Percentiles rank a stretch among this genome's conserved stretches.
phyloP scores from a whole-genome alignment of 2,113 vertebrate genomes.

The Cisticola juncidis region DNA sequence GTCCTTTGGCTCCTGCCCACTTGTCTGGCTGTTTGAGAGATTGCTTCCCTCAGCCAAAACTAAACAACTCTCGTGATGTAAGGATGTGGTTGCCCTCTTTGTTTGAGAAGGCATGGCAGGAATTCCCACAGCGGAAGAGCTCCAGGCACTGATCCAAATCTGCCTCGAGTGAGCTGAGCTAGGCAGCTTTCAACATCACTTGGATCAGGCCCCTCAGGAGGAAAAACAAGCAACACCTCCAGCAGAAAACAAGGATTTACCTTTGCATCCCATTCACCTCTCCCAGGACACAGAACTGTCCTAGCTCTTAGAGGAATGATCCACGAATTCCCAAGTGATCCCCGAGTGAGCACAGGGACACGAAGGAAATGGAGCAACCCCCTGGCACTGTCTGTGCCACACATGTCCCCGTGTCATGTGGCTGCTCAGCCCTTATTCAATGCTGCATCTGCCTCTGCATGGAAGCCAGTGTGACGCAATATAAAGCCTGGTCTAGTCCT shows the following conservation, averaged over 20 bases:
- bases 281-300: not conserved
- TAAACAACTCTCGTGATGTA: not conserved
- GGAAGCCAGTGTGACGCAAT: not conserved
- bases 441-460: not conserved
- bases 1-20: not conserved
- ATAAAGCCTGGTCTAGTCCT: constrained; percentile 7
- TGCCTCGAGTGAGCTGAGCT: not conserved
- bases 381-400: not conserved
- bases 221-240: not conserved
- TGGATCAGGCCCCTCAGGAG: not conserved
- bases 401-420: not conserved
- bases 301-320: rapidly evolving
- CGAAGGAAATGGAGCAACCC: not conserved
- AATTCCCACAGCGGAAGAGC: not conserved
- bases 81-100: not conserved
- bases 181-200: rapidly evolving
- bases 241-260: not conserved
- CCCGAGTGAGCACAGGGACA: not conserved
- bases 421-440: not conserved
- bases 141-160: not conserved
- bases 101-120: not conserved
- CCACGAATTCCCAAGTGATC: not conserved
- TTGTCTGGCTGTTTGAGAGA: not conserved
- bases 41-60: not conserved
- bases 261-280: not conserved